phyloP scores from a whole-genome alignment of 2,888 invertebrate genomes.

The Unio pictorum region DNA sequence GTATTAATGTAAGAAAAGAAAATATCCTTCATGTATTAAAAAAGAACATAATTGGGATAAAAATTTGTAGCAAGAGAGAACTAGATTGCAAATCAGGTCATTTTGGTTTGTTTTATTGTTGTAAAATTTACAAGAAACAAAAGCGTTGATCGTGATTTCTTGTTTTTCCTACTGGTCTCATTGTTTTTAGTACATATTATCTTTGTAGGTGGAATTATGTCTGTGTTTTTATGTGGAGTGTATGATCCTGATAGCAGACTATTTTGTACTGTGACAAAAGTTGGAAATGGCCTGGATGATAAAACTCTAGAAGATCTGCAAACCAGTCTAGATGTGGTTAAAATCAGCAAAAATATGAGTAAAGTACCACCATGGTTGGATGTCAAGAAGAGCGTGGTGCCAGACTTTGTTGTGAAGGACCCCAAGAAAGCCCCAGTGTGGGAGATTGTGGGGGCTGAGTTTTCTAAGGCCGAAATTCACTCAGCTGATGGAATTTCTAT shows the following conservation, averaged over 20 bases:
- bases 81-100: too few relatives aligned
- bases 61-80: too few relatives aligned
- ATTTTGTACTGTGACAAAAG: conserved; percentile 94
- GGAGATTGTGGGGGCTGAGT: conserved; percentile 89
- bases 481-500: conserved; percentile 95
- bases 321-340: conserved; percentile 81
- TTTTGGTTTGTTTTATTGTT: too few relatives aligned
- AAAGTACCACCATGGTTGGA: conserved; percentile 84
- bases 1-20: too few relatives aligned
- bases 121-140: too few relatives aligned
- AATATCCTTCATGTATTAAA: too few relatives aligned
- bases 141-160: too few relatives aligned
- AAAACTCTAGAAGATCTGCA: conserved; percentile 84
- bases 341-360: conserved; percentile 79
- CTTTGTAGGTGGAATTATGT: conserved; percentile 84
- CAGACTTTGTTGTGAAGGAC: conserved; percentile 89
- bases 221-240: conserved; percentile 95
- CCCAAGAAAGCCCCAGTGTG: conserved; percentile 87
- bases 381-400: conserved; percentile 87
- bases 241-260: conserved; percentile 78
- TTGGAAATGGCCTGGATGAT: conserved; percentile 86
- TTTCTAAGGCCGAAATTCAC: conserved; percentile 79
- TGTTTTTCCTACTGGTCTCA: too few relatives aligned
- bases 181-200: neutral
- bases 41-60: too few relatives aligned